Evolutionary conservation across 2,113 vertebrate genomes (phyloP).

Genomic region (Lamprologus speciosus): DNA sequence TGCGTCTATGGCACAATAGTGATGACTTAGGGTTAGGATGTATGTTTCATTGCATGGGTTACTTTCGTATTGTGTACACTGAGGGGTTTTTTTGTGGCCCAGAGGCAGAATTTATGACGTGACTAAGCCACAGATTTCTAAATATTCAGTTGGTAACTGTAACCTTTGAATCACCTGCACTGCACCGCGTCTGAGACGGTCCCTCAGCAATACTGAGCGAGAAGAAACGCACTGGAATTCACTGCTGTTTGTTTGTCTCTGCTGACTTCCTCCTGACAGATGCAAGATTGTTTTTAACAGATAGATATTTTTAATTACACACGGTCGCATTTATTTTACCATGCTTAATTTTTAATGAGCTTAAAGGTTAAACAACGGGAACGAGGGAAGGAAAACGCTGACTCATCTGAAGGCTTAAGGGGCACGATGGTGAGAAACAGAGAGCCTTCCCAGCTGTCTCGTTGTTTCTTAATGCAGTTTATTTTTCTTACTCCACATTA

Average conservation of each 20-base stretch:
- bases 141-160: background rate
- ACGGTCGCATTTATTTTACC: background rate
- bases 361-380: background rate
- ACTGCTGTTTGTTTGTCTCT: background rate
- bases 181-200: background rate
- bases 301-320: slow-evolving; percentile 37
- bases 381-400: background rate
- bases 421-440: background rate
- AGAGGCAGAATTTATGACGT: slow-evolving; percentile 34
- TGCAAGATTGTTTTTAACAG: slow-evolving; percentile 39
- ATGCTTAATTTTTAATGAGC: background rate
- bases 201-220: slow-evolving; percentile 18
- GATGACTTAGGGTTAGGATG: slow-evolving; percentile 11
- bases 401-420: background rate
- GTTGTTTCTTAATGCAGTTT: background rate
- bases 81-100: background rate
- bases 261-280: slow-evolving; percentile 19
- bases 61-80: background rate
- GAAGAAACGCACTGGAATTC: background rate
- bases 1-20: slow-evolving; percentile 12
- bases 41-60: slow-evolving; percentile 11
- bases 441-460: background rate
- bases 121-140: background rate
- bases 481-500: background rate
- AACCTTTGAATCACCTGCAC: slow-evolving; percentile 7